Conservation (phyloP, 1,140 invertebrate genomes). For the Apis dorsata region DNA sequence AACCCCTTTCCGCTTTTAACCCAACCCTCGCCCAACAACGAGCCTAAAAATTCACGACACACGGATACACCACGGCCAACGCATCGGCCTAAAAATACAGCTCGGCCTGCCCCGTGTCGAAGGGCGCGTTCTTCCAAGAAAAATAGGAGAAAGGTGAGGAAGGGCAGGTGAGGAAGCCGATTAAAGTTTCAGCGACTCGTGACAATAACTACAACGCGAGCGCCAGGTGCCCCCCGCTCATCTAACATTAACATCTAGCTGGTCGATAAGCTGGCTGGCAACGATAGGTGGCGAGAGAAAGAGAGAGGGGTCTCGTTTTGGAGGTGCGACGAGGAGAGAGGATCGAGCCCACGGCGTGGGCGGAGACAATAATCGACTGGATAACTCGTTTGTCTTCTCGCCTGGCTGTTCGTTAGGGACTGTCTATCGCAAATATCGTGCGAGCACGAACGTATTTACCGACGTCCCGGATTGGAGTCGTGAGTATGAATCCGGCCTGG, state of each 20-base stretch:
- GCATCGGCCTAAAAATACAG: not conserved
- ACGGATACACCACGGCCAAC: not conserved
- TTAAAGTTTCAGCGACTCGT: conserved; percentile 64
- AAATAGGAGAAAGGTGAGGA: conserved; percentile 51
- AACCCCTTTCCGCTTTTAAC: not conserved
- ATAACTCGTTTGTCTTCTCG: conserved; percentile 69
- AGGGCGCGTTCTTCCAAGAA: conserved; percentile 46
- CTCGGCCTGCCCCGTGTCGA: not conserved
- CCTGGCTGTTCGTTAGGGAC: conserved; percentile 62
- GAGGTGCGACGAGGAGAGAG: conserved; percentile 19
- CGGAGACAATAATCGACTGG: conserved; percentile 66
- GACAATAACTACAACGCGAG: conserved; percentile 66
- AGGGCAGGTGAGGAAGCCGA: conserved; percentile 60
- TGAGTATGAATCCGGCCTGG: conserved; percentile 53
- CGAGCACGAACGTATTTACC: conserved; percentile 64
- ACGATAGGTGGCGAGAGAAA: not conserved
- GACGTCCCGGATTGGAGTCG: conserved; percentile 63
- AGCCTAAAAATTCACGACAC: not conserved
- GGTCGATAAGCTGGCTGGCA: conserved; percentile 57
- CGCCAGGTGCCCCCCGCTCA: conserved; percentile 60
- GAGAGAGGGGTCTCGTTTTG: not conserved
- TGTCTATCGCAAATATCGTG: conserved; percentile 67
- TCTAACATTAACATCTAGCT: conserved; percentile 64
- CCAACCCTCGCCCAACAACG: not conserved
- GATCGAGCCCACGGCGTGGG: conserved; percentile 51